These are phyloP conservation scores for Atrina japonica DNA, from an alignment of 2,888 invertebrate species.

Conservation along the genomic window DNA sequence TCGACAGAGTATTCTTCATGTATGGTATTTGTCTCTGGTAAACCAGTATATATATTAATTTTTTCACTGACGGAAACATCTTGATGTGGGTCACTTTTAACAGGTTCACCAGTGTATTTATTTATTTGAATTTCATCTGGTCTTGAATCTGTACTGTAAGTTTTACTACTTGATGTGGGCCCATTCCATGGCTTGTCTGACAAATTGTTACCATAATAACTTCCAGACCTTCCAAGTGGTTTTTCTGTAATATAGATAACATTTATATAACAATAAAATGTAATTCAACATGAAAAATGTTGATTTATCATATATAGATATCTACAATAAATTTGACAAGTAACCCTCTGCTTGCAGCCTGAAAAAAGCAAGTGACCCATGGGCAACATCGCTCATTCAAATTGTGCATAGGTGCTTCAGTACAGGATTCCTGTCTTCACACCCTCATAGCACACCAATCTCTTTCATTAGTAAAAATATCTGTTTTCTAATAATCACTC, in stretches of 20 bases:
- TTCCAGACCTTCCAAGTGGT: conserved; percentile 4
- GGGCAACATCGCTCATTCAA: no score
- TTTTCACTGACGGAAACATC: background rate
- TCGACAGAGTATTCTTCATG: conserved; percentile 18
- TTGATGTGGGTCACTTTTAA: background rate
- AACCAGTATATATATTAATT: conserved; percentile 32
- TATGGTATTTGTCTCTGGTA: conserved; percentile 5
- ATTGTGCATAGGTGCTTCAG: no score
- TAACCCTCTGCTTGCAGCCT: no score
- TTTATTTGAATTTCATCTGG: conserved; percentile 5
- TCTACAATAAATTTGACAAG: no score
- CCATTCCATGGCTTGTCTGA: conserved; percentile 5
- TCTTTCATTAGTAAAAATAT: no score
- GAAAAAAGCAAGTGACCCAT: no score
- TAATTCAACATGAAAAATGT: background rate
- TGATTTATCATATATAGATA: no score
- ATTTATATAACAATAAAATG: background rate
- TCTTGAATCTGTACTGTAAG: background rate
- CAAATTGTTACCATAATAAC: conserved; percentile 15
- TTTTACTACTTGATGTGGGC: background rate
- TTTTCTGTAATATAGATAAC: conserved; percentile 11
- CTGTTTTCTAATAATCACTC: no score
- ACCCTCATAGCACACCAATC: no score
- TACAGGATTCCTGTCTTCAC: no score
- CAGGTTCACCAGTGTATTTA: conserved; percentile 36